Evolutionary conservation across 1,140 invertebrate species (phyloP).

Genomic region (Marisa cornuarietis): DNA sequence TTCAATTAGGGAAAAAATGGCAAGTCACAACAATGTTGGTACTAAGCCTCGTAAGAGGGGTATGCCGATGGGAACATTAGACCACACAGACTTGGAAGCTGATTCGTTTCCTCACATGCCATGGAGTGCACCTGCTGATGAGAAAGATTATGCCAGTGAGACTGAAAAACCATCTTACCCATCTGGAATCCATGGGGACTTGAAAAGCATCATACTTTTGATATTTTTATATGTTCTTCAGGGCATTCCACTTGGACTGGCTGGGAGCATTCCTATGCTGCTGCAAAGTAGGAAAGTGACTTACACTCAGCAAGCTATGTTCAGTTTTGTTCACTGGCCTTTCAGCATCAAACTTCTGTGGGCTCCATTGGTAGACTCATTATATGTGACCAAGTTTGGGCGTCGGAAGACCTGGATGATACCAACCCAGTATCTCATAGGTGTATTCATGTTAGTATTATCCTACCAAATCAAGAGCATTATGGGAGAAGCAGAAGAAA

Average conservation of each 20-base stretch:
- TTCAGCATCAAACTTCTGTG: slow-evolving; percentile 95
- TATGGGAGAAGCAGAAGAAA: slow-evolving; percentile 36
- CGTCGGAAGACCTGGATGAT: slow-evolving; percentile 97
- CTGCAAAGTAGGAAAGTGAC: slow-evolving; percentile 82
- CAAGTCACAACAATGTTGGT: background rate
- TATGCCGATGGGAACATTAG: slow-evolving; percentile 17
- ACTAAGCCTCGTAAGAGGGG: slow-evolving; percentile 13
- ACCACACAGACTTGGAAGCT: slow-evolving; percentile 34
- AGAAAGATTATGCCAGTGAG: slow-evolving; percentile 1
- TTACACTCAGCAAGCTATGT: slow-evolving; percentile 83
- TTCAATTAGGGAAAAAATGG: background rate
- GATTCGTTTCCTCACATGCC: slow-evolving; percentile 42
- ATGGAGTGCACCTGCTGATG: slow-evolving; percentile 12
- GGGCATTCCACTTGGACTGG: slow-evolving; percentile 91
- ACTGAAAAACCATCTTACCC: background rate
- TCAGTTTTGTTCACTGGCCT: slow-evolving; percentile 98
- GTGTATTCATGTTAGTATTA: slow-evolving; percentile 59
- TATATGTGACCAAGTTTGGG: slow-evolving; percentile 85
- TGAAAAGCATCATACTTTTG: slow-evolving; percentile 78
- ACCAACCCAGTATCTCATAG: slow-evolving; percentile 82
- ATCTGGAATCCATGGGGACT: slow-evolving; percentile 41
- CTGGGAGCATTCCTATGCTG: slow-evolving; percentile 93
- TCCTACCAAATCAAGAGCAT: slow-evolving; percentile 49
- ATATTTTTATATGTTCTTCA: slow-evolving; percentile 94
- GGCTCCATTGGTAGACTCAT: slow-evolving; percentile 96